These are phyloP conservation scores for Euglossa dilemma DNA, from an alignment of 1,140 invertebrate species.

Conservation along the genomic window DNA sequence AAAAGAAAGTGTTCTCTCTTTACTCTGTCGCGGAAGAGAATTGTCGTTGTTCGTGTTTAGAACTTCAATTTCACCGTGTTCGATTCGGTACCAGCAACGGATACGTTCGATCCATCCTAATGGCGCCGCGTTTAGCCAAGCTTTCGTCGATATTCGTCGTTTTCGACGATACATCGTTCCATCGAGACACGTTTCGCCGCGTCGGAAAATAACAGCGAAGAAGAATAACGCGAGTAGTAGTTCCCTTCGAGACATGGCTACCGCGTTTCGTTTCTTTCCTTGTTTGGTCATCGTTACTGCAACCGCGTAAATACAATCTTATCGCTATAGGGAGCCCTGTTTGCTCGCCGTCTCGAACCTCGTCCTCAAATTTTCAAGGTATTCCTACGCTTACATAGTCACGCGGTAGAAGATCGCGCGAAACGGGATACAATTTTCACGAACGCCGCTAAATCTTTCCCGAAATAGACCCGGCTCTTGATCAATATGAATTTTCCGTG, in stretches of 20 bases:
- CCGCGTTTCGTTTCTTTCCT: not conserved
- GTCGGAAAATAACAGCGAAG: not conserved
- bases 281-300: not conserved
- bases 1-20: conserved; percentile 47
- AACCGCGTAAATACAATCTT: conserved; percentile 8
- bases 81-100: no score
- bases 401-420: not conserved
- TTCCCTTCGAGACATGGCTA: not conserved
- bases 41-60: not conserved
- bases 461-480: not conserved
- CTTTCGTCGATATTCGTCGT: no score
- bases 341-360: not conserved
- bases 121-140: not conserved
- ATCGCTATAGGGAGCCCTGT: not conserved
- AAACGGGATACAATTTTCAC: not conserved
- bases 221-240: not conserved
- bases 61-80: conserved; percentile 5
- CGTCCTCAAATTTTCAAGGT: conserved; percentile 9
- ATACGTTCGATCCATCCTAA: not conserved
- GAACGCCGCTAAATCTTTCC: not conserved
- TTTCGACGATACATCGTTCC: not conserved
- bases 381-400: not conserved
- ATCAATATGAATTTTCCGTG: not conserved
- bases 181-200: not conserved
- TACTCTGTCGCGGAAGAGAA: conserved; percentile 1